A percentile compares a stretch with the other conserved stretches of the same genome.
Evolutionary conservation across 1,140 invertebrate genomes (phyloP).

Genomic region (Drosophila mauritiana): DNA sequence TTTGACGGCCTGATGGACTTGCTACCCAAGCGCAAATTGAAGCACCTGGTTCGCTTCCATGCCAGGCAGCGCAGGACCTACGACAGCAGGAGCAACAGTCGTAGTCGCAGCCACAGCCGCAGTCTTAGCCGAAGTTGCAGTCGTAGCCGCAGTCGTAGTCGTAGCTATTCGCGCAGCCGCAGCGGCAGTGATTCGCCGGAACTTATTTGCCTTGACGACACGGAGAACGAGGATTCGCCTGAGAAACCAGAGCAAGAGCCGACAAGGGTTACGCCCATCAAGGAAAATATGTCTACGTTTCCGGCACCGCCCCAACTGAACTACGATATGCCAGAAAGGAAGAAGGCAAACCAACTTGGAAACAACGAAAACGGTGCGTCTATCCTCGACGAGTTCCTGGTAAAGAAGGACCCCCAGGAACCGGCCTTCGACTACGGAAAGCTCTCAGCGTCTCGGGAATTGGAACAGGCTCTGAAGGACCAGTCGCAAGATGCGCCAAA

Average conservation of each 20-base stretch:
- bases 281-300: not conserved
- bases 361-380: constrained; percentile 49
- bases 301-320: constrained; percentile 15
- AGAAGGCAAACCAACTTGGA: not conserved
- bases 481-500: not conserved
- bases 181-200: constrained; percentile 49
- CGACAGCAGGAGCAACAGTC: constrained; percentile 12
- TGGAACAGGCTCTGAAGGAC: constrained; percentile 2
- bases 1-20: constrained; percentile 1
- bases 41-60: not conserved
- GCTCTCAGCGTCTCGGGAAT: constrained; percentile 9
- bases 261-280: constrained; percentile 7
- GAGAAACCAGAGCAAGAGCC: constrained; percentile 38
- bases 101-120: constrained; percentile 7
- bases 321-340: not conserved
- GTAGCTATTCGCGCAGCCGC: constrained; percentile 22
- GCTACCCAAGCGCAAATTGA: constrained; percentile 2
- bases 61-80: not conserved
- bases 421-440: constrained; percentile 14
- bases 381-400: constrained; percentile 57
- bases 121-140: constrained; percentile 3
- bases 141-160: constrained; percentile 2
- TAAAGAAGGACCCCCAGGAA: constrained; percentile 31
- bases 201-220: constrained; percentile 68
- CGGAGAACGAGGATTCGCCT: constrained; percentile 69